A percentile compares a stretch with the other conserved stretches of the same genome.
Evolutionary conservation across 2,888 invertebrate species (phyloP).

Genomic region (Papilio gigon): DNA sequence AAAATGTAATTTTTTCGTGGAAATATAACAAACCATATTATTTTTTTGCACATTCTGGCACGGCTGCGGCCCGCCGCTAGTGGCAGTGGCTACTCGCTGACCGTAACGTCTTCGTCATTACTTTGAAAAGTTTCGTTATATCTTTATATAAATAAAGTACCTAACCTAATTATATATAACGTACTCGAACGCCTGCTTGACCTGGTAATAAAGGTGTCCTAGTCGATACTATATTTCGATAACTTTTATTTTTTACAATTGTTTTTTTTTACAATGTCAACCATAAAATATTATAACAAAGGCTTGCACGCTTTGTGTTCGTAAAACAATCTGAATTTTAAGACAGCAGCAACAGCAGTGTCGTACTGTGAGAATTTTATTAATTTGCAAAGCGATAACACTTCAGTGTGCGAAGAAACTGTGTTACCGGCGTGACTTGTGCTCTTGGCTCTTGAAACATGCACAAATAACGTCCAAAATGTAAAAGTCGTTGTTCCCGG

Average conservation of each 20-base stretch:
- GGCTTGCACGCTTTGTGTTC: neutral
- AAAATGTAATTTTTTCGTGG: neutral
- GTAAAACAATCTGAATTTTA: neutral
- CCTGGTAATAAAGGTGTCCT: neutral
- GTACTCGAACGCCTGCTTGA: neutral
- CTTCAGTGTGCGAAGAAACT: no score
- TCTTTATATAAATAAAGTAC: neutral
- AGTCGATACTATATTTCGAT: neutral
- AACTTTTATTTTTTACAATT: no score
- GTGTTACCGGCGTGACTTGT: no score
- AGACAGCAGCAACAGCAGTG: neutral
- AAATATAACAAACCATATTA: neutral
- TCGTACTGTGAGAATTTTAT: no score
- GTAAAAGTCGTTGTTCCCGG: no score
- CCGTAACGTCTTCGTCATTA: slow-evolving; percentile 11
- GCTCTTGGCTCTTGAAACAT: no score
- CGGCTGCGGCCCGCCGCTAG: neutral
- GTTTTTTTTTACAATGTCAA: no score
- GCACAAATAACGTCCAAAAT: no score
- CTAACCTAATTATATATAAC: neutral
- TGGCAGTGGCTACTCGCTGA: slow-evolving; percentile 12
- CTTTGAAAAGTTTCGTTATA: slow-evolving; percentile 9
- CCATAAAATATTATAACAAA: neutral
- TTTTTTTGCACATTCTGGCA: neutral
- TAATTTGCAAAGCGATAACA: no score